Base-by-base conservation (phyloP, 2,888 invertebrate species). In the Molanna angustata region DNA sequence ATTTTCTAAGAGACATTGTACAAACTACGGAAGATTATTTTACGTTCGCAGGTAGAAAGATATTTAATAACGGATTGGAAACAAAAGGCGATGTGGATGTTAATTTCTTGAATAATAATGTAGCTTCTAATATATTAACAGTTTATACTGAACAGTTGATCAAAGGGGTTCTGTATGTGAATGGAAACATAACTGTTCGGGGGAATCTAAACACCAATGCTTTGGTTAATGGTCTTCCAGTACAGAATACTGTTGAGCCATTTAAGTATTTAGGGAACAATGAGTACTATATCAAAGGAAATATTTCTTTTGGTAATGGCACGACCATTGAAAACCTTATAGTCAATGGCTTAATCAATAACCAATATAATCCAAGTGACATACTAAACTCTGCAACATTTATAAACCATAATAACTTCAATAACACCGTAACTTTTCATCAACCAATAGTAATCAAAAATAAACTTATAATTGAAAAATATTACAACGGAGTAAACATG, bases 1-100 rank as follows among this genome's bases (percentile, higher is more conserved):
- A 65, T 9, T 65, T 74, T 13, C 53, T 73, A 0, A 57, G 67
- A 0, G 72, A 74, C 56, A 63, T 78, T 11, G 66, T 79, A 27
- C 71, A 69, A 52, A 69, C 65, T 59, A 64, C 66, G n/a, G 67
- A 72, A 54, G 58, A 63, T 11, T 57, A 64, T 27, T 48, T 69
- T 4, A 54, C 48, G 18, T 54, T 74, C 11, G 49, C 52, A 1
- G 65, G 65, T 3, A 40, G 51, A 2, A 69, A 70, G 63, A 58
- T 56, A 2, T 72, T 71, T 57, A 13, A 53, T 9, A 64, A 66
- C n/a, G 67, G 67, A 20, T 62, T 78, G 0, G 62, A 56, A 11
- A 69, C 73, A 0, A n/a, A 48, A 0, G 60, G 59, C 2, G 59
- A 69, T 3, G 61, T 74, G 1, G 63, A 67, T 43, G 60, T 71